Conservation (phyloP, 2,797 vertebrate species). For the Margarornis squamiger region DNA sequence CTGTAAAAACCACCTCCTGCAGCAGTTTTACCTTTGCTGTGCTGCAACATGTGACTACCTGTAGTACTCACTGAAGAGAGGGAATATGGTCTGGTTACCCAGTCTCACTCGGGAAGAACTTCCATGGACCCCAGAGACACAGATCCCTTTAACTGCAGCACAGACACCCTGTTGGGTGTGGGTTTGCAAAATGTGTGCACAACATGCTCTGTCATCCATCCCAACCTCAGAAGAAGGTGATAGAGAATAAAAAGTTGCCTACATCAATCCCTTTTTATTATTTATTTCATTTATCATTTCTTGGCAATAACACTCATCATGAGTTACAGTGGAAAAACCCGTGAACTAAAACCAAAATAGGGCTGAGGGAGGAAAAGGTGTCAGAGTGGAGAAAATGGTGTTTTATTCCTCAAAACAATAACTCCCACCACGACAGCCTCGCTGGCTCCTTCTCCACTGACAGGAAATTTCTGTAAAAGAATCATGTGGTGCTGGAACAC, state of each 20-base stretch:
- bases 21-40: background rate
- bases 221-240: background rate
- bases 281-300: background rate
- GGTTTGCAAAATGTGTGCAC: background rate
- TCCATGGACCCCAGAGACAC: rapidly evolving
- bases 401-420: background rate
- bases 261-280: background rate
- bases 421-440: background rate
- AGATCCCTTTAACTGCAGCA: rapidly evolving
- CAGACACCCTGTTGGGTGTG: background rate
- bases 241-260: background rate
- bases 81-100: background rate
- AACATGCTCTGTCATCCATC: background rate
- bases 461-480: slow-evolving; percentile 41
- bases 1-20: background rate
- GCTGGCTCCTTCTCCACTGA: background rate
- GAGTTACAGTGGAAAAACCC: background rate
- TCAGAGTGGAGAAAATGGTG: background rate
- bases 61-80: background rate
- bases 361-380: background rate
- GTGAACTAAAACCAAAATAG: background rate
- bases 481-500: slow-evolving; percentile 40
- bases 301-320: background rate
- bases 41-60: background rate
- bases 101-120: background rate